Percentiles rank a stretch among this genome's conserved stretches.
These are phyloP conservation scores for Andrena dorsata DNA, from an alignment of 2,888 invertebrate genomes.

Conservation along the genomic window DNA sequence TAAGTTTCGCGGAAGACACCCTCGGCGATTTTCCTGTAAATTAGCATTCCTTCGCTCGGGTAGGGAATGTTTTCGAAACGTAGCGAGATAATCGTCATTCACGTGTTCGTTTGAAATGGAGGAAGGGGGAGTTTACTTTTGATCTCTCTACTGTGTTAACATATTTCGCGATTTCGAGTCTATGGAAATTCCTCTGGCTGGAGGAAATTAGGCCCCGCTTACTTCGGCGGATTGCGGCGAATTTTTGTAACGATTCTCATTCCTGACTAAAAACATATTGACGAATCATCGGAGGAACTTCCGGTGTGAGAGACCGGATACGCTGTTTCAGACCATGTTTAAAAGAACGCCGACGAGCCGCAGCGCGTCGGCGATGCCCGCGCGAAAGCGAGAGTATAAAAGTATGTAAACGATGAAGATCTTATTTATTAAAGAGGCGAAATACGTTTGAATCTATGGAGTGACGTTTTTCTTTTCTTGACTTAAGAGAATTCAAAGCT, in stretches of 20 bases:
- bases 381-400: conserved; percentile 26
- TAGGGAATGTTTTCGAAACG: background rate
- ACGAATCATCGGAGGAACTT: background rate
- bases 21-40: conserved; percentile 27
- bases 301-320: background rate
- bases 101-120: background rate
- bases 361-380: conserved; percentile 35
- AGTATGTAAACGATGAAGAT: conserved; percentile 65
- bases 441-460: conserved; percentile 55
- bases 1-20: conserved; percentile 9
- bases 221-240: background rate
- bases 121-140: background rate
- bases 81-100: background rate
- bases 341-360: conserved; percentile 8
- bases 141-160: background rate
- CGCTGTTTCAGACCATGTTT: conserved; percentile 20
- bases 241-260: background rate
- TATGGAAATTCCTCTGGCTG: background rate
- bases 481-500: conserved; percentile 58
- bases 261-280: background rate
- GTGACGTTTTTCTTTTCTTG: conserved; percentile 57
- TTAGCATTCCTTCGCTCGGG: conserved; percentile 6
- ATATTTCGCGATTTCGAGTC: background rate
- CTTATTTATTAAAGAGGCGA: conserved; percentile 67
- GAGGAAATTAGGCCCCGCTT: background rate